Evolutionary conservation across 2,888 invertebrate species (phyloP).

Genomic region (Trilocha varians): DNA sequence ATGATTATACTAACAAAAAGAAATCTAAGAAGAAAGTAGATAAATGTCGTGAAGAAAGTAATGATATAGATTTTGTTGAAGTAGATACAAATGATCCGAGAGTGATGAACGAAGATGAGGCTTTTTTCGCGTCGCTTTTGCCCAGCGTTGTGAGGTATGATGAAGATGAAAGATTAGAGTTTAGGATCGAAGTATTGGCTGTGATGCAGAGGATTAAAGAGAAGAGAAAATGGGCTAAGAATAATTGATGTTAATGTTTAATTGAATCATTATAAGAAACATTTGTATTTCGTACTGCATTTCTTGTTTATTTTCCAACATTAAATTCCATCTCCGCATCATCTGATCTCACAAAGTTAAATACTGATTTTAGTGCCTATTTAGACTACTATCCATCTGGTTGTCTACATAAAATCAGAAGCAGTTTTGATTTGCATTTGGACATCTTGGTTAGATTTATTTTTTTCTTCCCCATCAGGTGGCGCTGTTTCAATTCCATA

Average conservation of each 20-base stretch:
- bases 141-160: constrained; percentile 55
- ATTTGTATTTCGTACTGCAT: too few species aligned
- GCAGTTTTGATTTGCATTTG: too few species aligned
- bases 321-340: too few species aligned
- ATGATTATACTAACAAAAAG: constrained; percentile 5
- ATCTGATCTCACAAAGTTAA: too few species aligned
- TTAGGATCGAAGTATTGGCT: constrained; percentile 52
- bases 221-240: constrained; percentile 31
- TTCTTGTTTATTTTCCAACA: too few species aligned
- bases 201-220: constrained; percentile 54
- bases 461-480: too few species aligned
- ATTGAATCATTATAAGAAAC: too few species aligned
- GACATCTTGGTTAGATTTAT: too few species aligned
- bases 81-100: constrained; percentile 40
- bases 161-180: constrained; percentile 56
- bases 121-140: constrained; percentile 58
- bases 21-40: constrained; percentile 13
- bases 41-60: constrained; percentile 5
- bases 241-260: not conserved
- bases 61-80: constrained; percentile 34
- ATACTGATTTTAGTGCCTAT: too few species aligned
- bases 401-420: too few species aligned
- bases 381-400: too few species aligned
- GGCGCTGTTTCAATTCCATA: too few species aligned
- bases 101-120: constrained; percentile 65